These are phyloP conservation scores for Ferrisia virgata DNA, from an alignment of 2,888 invertebrate species.

Conservation along the genomic window DNA sequence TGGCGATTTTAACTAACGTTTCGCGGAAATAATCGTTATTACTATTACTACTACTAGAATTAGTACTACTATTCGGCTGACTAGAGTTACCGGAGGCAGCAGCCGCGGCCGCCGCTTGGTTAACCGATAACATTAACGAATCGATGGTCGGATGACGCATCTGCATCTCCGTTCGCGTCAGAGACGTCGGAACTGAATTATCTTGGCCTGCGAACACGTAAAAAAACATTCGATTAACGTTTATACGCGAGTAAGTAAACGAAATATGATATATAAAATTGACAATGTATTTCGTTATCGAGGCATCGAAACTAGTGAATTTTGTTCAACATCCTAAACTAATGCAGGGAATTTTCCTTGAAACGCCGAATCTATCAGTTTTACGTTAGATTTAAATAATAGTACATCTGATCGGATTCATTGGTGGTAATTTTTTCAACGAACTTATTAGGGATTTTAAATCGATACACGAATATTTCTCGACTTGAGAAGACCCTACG, in stretches of 20 bases:
- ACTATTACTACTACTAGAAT: slow-evolving; percentile 52
- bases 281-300: too few relatives aligned
- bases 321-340: too few relatives aligned
- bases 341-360: too few relatives aligned
- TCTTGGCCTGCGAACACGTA: slow-evolving; percentile 52
- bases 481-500: too few relatives aligned
- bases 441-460: too few relatives aligned
- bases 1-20: slow-evolving; percentile 71
- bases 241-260: background rate
- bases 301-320: too few relatives aligned
- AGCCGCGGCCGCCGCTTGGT: background rate
- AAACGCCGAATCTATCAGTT: too few relatives aligned
- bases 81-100: slow-evolving; percentile 23
- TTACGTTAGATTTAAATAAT: too few relatives aligned
- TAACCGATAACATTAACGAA: slow-evolving; percentile 36
- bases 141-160: slow-evolving; percentile 36
- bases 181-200: slow-evolving; percentile 5
- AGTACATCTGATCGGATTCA: too few relatives aligned
- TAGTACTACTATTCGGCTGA: background rate
- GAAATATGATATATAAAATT: background rate
- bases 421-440: too few relatives aligned
- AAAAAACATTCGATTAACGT: too few relatives aligned
- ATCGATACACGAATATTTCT: too few relatives aligned
- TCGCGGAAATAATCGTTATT: slow-evolving; percentile 63
- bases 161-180: slow-evolving; percentile 28